These are phyloP conservation scores for Sminthopsis crassicaudata DNA, from an alignment of 2,113 vertebrate genomes.

Conservation along the genomic window DNA sequence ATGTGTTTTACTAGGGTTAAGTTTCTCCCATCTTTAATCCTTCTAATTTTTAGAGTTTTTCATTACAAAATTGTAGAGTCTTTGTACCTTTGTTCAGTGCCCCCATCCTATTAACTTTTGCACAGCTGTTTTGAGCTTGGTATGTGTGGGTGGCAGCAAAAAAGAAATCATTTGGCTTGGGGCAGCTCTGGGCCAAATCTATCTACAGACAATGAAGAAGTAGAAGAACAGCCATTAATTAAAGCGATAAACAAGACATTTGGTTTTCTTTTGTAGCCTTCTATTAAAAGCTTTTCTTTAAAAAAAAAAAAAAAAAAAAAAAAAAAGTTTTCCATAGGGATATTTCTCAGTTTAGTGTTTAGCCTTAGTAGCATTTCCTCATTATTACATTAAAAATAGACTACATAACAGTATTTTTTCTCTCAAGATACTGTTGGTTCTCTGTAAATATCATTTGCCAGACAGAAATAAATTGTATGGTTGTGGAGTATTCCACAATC, in stretches of 20 bases:
- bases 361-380: neutral
- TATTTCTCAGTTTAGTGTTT: neutral
- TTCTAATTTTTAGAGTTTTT: neutral
- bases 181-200: neutral
- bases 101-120: neutral
- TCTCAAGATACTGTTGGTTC: neutral
- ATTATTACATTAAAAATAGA: neutral
- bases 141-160: neutral
- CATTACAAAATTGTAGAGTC: neutral
- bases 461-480: neutral
- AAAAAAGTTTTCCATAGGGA: neutral
- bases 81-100: neutral
- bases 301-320: neutral
- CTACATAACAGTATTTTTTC: neutral
- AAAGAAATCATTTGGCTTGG: neutral
- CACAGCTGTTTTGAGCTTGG: neutral
- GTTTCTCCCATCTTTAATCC: neutral
- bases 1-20: neutral
- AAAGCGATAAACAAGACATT: neutral
- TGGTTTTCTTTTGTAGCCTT: neutral
- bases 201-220: neutral
- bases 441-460: neutral
- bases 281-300: neutral
- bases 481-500: fast-evolving
- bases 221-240: neutral